Percentiles rank a stretch among this genome's conserved stretches.
phyloP scores from a whole-genome alignment of 2,113 vertebrate species.

The Arenaria interpres region DNA sequence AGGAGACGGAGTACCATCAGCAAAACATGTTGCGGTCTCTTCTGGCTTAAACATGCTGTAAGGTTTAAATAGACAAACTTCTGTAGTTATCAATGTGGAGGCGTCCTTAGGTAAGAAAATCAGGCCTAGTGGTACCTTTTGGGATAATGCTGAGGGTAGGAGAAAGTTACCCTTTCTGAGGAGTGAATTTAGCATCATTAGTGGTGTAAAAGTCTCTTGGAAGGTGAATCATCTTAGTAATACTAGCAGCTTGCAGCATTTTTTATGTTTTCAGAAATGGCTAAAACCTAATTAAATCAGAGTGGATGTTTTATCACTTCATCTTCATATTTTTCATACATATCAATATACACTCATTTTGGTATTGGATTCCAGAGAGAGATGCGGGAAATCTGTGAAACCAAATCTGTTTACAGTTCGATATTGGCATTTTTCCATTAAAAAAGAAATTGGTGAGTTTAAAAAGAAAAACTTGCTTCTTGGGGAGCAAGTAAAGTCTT shows the following conservation, averaged over 20 bases:
- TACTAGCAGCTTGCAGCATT: neutral
- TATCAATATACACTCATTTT: neutral
- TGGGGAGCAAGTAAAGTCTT: neutral
- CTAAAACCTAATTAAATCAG: neutral
- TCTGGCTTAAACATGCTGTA: neutral
- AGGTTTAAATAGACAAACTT: neutral
- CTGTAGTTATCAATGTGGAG: neutral
- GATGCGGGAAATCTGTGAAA: constrained; percentile 5
- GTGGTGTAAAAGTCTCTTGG: neutral
- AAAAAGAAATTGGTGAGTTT: neutral
- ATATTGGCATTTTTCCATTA: constrained; percentile 15
- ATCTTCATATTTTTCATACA: neutral
- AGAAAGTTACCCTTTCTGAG: neutral
- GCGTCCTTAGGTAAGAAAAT: neutral
- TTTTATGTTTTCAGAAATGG: neutral
- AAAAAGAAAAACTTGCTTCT: neutral
- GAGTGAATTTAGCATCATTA: neutral
- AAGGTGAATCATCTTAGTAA: neutral
- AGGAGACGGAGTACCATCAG: neutral
- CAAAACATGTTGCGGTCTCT: neutral
- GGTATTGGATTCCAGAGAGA: neutral
- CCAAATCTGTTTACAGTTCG: neutral
- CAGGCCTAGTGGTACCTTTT: neutral
- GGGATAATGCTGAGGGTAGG: neutral
- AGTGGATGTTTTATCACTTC: neutral